Conservation (phyloP, 2,797 vertebrate species). For the Megalops cyprinoides region DNA sequence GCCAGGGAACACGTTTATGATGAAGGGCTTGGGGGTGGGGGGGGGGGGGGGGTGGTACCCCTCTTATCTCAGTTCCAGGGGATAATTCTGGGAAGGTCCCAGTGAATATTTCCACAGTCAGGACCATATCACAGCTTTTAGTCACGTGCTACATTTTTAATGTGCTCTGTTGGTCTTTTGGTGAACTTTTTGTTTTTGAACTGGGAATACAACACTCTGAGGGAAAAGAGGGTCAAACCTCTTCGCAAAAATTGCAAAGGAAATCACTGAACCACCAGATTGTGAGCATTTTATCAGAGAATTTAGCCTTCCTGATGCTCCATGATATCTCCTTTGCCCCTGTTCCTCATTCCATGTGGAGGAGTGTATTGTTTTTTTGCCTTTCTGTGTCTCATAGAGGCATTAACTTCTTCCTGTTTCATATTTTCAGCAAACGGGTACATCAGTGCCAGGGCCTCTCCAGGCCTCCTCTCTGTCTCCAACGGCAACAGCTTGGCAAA, state of each 20-base stretch:
- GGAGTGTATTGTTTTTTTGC: background rate
- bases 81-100: constrained; percentile 2
- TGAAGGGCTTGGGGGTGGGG: background rate
- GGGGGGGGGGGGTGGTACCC: background rate
- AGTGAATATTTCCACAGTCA: background rate
- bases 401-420: background rate
- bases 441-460: constrained; percentile 91
- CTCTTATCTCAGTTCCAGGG: background rate
- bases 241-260: background rate
- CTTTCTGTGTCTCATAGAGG: rapidly evolving
- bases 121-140: background rate
- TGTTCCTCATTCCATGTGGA: background rate
- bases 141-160: background rate
- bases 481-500: constrained; percentile 93
- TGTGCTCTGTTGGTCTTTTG: background rate
- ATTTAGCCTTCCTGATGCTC: background rate
- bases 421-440: constrained; percentile 86
- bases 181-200: background rate
- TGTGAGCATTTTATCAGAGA: background rate
- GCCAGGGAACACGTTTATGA: constrained; percentile 15
- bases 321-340: background rate
- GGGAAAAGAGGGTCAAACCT: too few species aligned
- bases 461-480: constrained; percentile 89
- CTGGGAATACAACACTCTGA: background rate
- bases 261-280: background rate